Conservation (phyloP, 2,888 invertebrate species). For the Pseudococcus viburni region DNA sequence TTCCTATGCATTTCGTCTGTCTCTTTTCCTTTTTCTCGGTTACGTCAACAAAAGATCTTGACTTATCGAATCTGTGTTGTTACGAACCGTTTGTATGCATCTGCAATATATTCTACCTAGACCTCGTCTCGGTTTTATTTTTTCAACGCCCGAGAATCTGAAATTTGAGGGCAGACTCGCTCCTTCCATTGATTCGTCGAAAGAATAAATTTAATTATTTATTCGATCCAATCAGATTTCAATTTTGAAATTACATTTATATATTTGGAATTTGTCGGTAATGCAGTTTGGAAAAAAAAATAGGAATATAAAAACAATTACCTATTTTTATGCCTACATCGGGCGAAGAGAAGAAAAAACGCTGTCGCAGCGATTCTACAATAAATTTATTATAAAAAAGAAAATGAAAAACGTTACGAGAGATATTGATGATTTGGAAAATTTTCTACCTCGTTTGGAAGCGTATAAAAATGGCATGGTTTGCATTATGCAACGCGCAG, state of each 20-base stretch:
- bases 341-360: not conserved
- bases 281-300: not conserved
- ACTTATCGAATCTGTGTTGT: too few relatives aligned
- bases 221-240: not conserved
- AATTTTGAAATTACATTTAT: not conserved
- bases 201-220: constrained; percentile 28
- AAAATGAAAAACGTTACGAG: not conserved
- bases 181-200: not conserved
- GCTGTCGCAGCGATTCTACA: not conserved
- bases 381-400: not conserved
- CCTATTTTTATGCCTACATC: too few relatives aligned
- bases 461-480: not conserved
- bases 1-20: not conserved
- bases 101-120: not conserved
- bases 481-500: constrained; percentile 7
- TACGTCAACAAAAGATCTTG: constrained; percentile 6
- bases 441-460: not conserved
- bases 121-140: not conserved
- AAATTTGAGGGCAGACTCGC: not conserved
- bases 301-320: not conserved
- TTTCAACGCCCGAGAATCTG: not conserved
- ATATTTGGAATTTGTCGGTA: not conserved
- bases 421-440: not conserved
- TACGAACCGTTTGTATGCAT: not conserved
- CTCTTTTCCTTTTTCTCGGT: not conserved